Evolutionary conservation across 2,888 invertebrate genomes (phyloP).

Genomic region (Dasysyrphus tricinctus): DNA sequence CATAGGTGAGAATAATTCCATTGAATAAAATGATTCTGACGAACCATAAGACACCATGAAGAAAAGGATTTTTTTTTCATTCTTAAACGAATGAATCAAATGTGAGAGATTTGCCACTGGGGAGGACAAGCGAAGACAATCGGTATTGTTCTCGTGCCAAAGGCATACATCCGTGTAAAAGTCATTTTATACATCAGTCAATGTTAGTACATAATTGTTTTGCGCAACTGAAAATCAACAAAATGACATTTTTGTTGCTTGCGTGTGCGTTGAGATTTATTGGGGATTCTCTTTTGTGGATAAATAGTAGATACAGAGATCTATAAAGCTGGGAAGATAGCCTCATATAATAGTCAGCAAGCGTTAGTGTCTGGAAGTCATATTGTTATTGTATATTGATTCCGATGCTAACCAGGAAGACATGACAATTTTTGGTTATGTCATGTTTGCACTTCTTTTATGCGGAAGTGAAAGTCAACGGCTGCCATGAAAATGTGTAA

Average conservation of each 20-base stretch:
- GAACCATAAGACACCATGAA: constrained; percentile 15
- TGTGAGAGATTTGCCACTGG: constrained; percentile 54
- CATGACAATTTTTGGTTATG: constrained; percentile 71
- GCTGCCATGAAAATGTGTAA: constrained; percentile 36
- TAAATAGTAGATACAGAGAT: neutral
- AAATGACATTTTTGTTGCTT: constrained; percentile 43
- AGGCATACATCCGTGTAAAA: constrained; percentile 53
- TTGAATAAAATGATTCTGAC: constrained; percentile 38
- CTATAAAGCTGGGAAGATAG: neutral
- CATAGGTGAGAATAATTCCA: constrained; percentile 51
- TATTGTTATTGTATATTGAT: constrained; percentile 34
- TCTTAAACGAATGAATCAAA: constrained; percentile 44
- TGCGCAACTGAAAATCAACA: constrained; percentile 74
- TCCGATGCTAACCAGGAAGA: constrained; percentile 64
- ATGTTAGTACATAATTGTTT: constrained; percentile 64
- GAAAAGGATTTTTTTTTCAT: constrained; percentile 33
- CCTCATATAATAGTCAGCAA: neutral
- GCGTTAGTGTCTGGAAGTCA: constrained; percentile 4
- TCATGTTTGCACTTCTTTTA: constrained; percentile 74
- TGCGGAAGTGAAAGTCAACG: constrained; percentile 56
- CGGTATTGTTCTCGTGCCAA: constrained; percentile 68
- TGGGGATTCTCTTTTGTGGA: constrained; percentile 15
- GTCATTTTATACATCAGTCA: constrained; percentile 72
- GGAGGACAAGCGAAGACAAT: constrained; percentile 71
- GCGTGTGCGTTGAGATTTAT: constrained; percentile 65